Conservation (phyloP, 2,888 invertebrate genomes). For the Luffia ferchaultella region DNA sequence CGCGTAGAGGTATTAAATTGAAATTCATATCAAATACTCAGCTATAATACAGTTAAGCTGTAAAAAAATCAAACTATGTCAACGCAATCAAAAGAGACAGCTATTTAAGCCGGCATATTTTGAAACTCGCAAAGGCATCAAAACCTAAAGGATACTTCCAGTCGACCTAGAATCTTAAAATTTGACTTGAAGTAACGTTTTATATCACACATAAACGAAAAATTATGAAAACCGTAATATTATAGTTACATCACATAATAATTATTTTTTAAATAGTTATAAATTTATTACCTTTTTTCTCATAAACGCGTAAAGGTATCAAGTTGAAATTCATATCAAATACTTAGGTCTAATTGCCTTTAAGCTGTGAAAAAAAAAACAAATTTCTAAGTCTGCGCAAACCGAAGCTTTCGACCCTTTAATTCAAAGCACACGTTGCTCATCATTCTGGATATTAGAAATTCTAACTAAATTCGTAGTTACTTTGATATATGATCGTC, state of each 20-base stretch:
- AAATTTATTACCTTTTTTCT: background rate
- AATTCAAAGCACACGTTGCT: too few species aligned
- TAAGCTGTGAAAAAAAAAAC: background rate
- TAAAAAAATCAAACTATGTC: constrained; percentile 3
- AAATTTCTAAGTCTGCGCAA: background rate
- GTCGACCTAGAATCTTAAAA: constrained; percentile 1
- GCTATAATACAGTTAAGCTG: constrained; percentile 1
- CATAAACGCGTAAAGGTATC: background rate
- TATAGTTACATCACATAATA: background rate
- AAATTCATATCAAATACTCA: background rate
- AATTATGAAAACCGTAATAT: background rate
- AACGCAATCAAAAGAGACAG: background rate
- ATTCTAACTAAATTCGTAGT: too few species aligned
- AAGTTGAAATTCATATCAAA: background rate
- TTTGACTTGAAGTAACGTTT: constrained; percentile 1
- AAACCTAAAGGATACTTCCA: background rate
- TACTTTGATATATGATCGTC: too few species aligned
- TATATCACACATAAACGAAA: constrained; percentile 1
- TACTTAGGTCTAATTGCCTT: background rate
- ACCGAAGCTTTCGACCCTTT: too few species aligned
- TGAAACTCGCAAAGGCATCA: background rate
- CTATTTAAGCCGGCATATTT: background rate
- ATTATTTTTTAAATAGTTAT: background rate
- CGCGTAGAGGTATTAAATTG: background rate
- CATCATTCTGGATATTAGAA: too few species aligned